Conservation (phyloP, 2,888 invertebrate species). For the Caenorhabditis becei region DNA sequence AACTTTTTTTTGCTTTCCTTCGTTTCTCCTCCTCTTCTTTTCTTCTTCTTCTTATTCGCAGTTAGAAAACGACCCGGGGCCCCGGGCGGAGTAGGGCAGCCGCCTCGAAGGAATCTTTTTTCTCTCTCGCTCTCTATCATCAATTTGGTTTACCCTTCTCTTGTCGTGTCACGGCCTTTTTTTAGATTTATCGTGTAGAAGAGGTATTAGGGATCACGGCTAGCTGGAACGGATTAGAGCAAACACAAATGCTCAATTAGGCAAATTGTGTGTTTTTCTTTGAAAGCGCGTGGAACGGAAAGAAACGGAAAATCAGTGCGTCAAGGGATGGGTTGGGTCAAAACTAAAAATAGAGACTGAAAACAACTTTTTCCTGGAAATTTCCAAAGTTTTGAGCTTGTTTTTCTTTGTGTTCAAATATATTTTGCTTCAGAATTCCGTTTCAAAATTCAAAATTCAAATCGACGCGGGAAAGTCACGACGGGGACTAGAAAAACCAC, state of each 20-base stretch:
- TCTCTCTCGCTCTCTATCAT: conserved; percentile 32
- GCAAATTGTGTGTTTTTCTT: conserved; percentile 28
- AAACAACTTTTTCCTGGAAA: too few species aligned
- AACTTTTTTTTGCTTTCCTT: conserved; percentile 44
- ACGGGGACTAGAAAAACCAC: background rate
- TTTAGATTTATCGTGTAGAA: background rate
- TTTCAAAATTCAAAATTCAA: conserved; percentile 8
- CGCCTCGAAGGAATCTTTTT: too few species aligned
- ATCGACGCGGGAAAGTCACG: background rate
- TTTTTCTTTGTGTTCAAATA: too few species aligned
- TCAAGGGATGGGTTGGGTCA: background rate
- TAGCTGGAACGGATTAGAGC: conserved; percentile 41
- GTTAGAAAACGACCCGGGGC: conserved; percentile 4
- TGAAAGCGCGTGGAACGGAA: background rate
- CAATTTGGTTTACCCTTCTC: conserved; percentile 46
- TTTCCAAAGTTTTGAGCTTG: too few species aligned
- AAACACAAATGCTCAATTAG: conserved; percentile 29
- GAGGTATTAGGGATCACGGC: conserved; percentile 16
- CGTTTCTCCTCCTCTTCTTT: conserved; percentile 37
- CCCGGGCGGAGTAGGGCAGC: background rate
- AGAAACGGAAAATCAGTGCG: background rate
- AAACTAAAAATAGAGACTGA: too few species aligned
- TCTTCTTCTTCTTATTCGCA: conserved; percentile 17
- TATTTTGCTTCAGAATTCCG: background rate
- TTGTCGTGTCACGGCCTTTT: background rate